These are phyloP conservation scores for Paraescarpia echinospica DNA, from an alignment of 1,140 invertebrate species.

Conservation along the genomic window DNA sequence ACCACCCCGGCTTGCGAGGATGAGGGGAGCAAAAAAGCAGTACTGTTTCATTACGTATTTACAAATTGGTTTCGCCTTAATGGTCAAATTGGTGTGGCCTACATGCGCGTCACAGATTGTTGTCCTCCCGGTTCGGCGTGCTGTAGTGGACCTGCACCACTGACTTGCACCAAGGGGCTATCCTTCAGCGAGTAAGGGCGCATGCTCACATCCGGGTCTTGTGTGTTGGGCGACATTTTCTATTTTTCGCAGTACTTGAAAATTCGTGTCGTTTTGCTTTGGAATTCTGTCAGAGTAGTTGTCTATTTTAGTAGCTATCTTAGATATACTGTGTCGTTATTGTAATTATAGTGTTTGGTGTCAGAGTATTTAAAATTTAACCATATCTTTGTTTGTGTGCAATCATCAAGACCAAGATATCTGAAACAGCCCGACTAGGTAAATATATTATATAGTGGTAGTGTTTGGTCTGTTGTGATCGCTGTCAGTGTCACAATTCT, in stretches of 20 bases:
- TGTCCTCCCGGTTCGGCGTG: not conserved
- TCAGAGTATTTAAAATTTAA: not conserved
- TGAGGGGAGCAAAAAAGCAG: too few relatives aligned
- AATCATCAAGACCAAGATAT: not conserved
- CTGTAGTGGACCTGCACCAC: not conserved
- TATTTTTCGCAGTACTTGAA: not conserved
- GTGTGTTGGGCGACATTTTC: slow-evolving; percentile 17
- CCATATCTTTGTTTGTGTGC: not conserved
- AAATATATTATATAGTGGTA: not conserved
- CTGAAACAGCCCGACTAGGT: not conserved
- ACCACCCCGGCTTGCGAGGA: too few relatives aligned
- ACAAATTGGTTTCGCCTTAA: not conserved
- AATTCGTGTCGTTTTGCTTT: not conserved
- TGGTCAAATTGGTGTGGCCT: not conserved
- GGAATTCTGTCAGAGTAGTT: slow-evolving; percentile 16
- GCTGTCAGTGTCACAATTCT: not conserved
- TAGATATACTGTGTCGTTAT: not conserved
- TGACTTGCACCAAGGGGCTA: not conserved
- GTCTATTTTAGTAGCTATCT: not conserved
- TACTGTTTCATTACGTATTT: too few relatives aligned
- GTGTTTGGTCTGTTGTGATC: slow-evolving; percentile 1
- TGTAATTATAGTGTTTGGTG: not conserved
- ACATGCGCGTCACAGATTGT: not conserved
- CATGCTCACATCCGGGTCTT: slow-evolving; percentile 8
- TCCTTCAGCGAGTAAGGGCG: not conserved